Evolutionary conservation across 2,888 invertebrate genomes (phyloP), one percentile per base, ranked within the genome.

Genomic region (Cylloceria caligata): DNA sequence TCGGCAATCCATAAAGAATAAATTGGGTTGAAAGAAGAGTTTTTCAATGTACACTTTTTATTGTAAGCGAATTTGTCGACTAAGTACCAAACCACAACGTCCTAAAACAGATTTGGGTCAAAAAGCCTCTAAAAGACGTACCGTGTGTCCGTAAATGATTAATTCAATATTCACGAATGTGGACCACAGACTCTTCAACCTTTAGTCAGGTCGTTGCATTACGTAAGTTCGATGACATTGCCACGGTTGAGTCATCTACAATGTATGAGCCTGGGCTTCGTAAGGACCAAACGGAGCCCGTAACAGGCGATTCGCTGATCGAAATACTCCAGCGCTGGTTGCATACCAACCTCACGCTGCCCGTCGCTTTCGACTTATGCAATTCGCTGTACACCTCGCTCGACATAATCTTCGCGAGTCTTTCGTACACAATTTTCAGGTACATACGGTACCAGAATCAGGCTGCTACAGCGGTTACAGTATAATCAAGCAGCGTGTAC

Each of bases 201-300:
- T 55, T 34, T 60, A 7, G n/a, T 7, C 16, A 39, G 27, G 13
- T 3, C 5, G 52, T 9, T 24, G 68, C n/a, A 55, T 69, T 69
- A 57, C 34, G 55, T 13, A 57, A 42, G 69, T 55, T 42, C 55
- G 69, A 69, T 69, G 69, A 55, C 55, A 69, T 69, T 69, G 69
- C 55, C 55, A 55, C 39, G 11, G 52, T 55, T 69, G 24, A 55
- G n/a, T 55, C 9, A 39, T 6, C 16, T 30, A 5, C 57, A 16
- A 30, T 57, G n/a, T 30, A 57, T 57, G 4, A 6, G 0, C 13
- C 16, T 30, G 30, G 4, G 13, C n/a, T n/a, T n/a, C n/a, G n/a
- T n/a, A n/a, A n/a, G n/a, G n/a, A n/a, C n/a, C n/a, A n/a, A n/a
- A n/a, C n/a, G 27, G 27, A 2, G 9, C 24, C 49, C 19, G 2